Evolutionary conservation across 2,888 invertebrate genomes (phyloP).

Genomic region (Periphyllus acericola): DNA sequence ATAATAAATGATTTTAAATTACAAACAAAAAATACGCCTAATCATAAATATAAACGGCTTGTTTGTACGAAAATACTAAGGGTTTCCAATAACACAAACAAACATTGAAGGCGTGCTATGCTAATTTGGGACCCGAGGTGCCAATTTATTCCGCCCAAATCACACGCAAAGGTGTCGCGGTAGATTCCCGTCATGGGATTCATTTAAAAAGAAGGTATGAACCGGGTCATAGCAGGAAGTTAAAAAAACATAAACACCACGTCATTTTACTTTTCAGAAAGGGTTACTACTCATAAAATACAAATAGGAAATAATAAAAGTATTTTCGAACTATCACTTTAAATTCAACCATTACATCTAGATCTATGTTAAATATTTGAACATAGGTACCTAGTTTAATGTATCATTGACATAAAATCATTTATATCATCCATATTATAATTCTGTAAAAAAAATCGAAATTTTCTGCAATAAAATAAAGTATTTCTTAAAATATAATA

Average conservation of each 20-base stretch:
- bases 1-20: constrained; percentile 60
- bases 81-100: constrained; percentile 61
- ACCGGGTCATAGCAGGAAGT: constrained; percentile 51
- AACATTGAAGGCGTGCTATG: constrained; percentile 48
- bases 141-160: constrained; percentile 61
- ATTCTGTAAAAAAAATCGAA: too few species aligned
- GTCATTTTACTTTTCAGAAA: constrained; percentile 45
- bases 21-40: constrained; percentile 59
- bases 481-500: too few species aligned
- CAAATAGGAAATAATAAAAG: background rate
- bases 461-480: too few species aligned
- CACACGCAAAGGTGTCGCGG: constrained; percentile 58
- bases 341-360: background rate
- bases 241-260: constrained; percentile 46
- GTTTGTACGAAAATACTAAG: constrained; percentile 33
- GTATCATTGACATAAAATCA: too few species aligned
- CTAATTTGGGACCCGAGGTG: constrained; percentile 46
- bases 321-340: background rate
- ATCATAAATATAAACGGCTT: constrained; percentile 62
- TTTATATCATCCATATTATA: too few species aligned
- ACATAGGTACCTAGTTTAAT: too few species aligned
- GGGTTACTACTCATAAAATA: background rate
- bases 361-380: background rate
- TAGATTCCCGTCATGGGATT: constrained; percentile 44
- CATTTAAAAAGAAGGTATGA: constrained; percentile 41